Evolutionary conservation across 2,888 invertebrate species (phyloP).

Genomic region (Lordiphosa fenestrarum): DNA sequence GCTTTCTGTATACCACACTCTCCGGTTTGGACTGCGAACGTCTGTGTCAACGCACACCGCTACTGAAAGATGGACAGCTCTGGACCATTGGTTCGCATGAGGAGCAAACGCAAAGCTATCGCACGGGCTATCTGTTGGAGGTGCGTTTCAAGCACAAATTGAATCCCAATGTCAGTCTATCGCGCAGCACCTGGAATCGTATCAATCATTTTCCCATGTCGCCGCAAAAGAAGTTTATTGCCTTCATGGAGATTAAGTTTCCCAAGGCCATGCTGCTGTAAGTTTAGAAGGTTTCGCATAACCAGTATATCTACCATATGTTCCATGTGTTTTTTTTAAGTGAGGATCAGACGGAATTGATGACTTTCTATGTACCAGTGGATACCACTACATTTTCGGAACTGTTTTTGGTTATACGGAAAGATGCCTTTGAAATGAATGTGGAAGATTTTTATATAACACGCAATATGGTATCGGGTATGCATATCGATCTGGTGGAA

Average conservation of each 20-base stretch:
- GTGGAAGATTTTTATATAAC: constrained; percentile 58
- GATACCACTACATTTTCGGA: constrained; percentile 33
- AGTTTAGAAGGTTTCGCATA: constrained; percentile 3
- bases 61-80: constrained; percentile 40
- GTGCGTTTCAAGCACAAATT: constrained; percentile 53
- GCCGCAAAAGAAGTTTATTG: constrained; percentile 43
- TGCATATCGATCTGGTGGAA: constrained; percentile 27
- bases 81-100: constrained; percentile 31
- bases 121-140: constrained; percentile 45
- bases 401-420: constrained; percentile 42
- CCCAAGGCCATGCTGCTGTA: constrained; percentile 44
- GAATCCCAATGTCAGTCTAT: constrained; percentile 35
- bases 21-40: constrained; percentile 80
- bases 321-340: constrained; percentile 21
- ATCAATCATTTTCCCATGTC: constrained; percentile 45
- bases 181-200: constrained; percentile 44
- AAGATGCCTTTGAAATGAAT: constrained; percentile 54
- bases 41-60: constrained; percentile 35
- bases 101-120: constrained; percentile 13
- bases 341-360: constrained; percentile 18
- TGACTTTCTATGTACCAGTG: constrained; percentile 42
- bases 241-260: constrained; percentile 57
- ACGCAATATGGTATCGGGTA: constrained; percentile 33
- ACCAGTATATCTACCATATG: neutral
- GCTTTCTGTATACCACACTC: constrained; percentile 79